These are phyloP conservation scores for Argynnis bischoffii DNA, from an alignment of 2,888 invertebrate species.

Conservation along the genomic window DNA sequence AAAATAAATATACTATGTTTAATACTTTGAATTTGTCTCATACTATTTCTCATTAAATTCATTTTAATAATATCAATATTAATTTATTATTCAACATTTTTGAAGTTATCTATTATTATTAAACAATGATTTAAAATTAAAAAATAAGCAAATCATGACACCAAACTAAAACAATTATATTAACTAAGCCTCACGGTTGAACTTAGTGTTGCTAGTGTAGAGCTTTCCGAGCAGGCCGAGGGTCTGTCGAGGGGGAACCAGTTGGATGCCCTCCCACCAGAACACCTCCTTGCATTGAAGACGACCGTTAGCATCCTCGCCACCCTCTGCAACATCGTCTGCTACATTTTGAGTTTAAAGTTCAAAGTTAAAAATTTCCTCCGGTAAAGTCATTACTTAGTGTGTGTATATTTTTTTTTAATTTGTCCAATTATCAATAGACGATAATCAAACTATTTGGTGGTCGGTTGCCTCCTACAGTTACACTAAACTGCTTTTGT, in stretches of 20 bases:
- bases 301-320: conserved; percentile 72
- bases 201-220: conserved; percentile 76
- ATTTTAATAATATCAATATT: too few species aligned
- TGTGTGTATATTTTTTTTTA: too few species aligned
- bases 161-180: conserved; percentile 10
- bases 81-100: too few species aligned
- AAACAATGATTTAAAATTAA: not conserved
- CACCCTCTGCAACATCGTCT: conserved; percentile 55
- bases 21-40: too few species aligned
- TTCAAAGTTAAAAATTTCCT: not conserved
- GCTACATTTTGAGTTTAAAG: conserved; percentile 4
- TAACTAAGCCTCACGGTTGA: conserved; percentile 69
- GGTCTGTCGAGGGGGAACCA: conserved; percentile 83
- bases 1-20: not conserved
- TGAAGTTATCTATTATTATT: too few species aligned
- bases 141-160: conserved; percentile 14
- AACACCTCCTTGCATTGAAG: conserved; percentile 85
- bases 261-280: conserved; percentile 88
- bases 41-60: too few species aligned
- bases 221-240: conserved; percentile 84
- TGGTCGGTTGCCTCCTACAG: too few species aligned
- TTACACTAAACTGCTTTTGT: too few species aligned
- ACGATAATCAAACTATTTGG: not conserved
- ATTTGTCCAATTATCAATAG: not conserved
- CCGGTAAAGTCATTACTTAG: not conserved